Conservation (phyloP, 2,888 invertebrate genomes). For the Brachyptera risi region DNA sequence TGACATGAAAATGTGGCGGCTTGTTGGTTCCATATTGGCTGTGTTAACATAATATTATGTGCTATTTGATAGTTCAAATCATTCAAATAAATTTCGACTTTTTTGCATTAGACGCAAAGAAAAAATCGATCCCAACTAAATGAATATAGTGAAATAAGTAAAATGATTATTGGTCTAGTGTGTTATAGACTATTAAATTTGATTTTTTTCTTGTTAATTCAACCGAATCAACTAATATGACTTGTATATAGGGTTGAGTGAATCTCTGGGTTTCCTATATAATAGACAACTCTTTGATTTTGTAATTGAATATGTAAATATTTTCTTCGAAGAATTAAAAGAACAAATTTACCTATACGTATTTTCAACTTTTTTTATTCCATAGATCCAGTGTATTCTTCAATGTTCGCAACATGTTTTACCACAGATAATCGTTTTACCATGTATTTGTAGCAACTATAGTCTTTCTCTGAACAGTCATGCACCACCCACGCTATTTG, state of each 20-base stretch:
- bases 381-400: too few relatives aligned
- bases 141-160: too few relatives aligned
- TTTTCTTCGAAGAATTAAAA: slow-evolving; percentile 5
- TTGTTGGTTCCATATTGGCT: slow-evolving; percentile 7
- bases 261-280: neutral
- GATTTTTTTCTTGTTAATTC: too few relatives aligned
- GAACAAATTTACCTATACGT: neutral
- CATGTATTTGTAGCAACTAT: too few relatives aligned
- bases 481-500: too few relatives aligned
- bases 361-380: neutral
- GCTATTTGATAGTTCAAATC: slow-evolving; percentile 11
- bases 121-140: too few relatives aligned
- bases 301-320: neutral
- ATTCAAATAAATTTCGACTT: slow-evolving; percentile 9
- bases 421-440: too few relatives aligned
- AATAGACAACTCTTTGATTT: neutral
- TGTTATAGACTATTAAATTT: too few relatives aligned
- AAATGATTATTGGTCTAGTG: too few relatives aligned
- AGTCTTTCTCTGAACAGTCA: too few relatives aligned
- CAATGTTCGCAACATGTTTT: too few relatives aligned
- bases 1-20: neutral
- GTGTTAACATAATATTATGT: slow-evolving; percentile 21
- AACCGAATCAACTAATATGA: neutral
- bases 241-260: neutral
- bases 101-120: slow-evolving; percentile 3